Evolutionary conservation across 2,888 invertebrate genomes (phyloP), one percentile per base, ranked within the genome.

Genomic region (Coleophora flavipennella): DNA sequence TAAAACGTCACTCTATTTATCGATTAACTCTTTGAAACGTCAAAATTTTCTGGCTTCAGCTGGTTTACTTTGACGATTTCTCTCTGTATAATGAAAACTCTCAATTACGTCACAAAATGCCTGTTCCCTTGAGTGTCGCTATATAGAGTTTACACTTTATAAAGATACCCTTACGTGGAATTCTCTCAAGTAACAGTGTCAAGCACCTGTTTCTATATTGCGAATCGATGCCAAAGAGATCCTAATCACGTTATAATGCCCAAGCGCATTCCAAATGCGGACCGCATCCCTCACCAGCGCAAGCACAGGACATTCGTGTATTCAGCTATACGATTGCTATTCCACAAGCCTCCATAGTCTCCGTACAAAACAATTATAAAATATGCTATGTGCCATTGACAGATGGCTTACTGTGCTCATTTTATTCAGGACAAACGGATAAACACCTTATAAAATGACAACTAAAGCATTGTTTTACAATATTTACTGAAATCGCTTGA

Each of bases 161-260:
- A 20, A 4, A 20, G 20, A 20, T 20, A 20, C 20, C 6, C 6
- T 20, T 4, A 20, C n/a, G n/a, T n/a, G n/a, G 39, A 45, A 41
- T 46, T 43, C 42, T 31, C 44, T 38, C 40, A 33, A 40, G 47
- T 43, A 45, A 49, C 20, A 11, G 51, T 51, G 55, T 49, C 45
- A 45, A 59, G 65, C 79, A 79, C 78, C 79, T 78, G 79, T 77
- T 78, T 72, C 61, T 72, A 67, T 74, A 77, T 73, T 74, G 70
- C 69, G 75, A 64, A 77, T 73, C 74, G 70, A 69, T 75, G 65
- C 66, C 73, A 65, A 20, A 71, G 66, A 67, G 67, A 76, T 77
- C 75, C 71, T 67, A 69, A 72, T 72, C 20, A 6, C 20, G 20
- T 20, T 10, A 29, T 29, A 45, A 38, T 42, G 47, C 48, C 50